Evolutionary conservation across 2,797 vertebrate genomes (phyloP), one percentile per base, ranked within the genome.

Genomic region (Capromys pilorides): DNA sequence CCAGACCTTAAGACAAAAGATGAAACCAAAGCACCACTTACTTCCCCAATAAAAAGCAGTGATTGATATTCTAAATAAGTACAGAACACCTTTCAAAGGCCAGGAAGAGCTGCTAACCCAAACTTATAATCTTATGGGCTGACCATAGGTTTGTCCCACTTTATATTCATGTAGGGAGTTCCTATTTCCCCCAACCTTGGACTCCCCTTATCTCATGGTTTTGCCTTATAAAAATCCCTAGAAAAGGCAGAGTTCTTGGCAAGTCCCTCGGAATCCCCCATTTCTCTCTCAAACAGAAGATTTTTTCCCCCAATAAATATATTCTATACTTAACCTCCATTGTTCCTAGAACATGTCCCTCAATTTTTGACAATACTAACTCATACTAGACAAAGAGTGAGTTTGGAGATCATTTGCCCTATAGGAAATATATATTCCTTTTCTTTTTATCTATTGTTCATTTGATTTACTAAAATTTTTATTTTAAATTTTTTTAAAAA

Each of bases 401-500:
- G 28, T 66, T 66, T 28, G 28, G 28, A 64, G 28, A 12, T 64
- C 26, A 28, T 64, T 64, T 64, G 26, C 62, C 62, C 62, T 64
- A 5, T 31, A 64, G 13, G 11, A 31, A 31, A 3, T 13, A 31
- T 81, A 10, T 54, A 41, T 61, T 83, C 71, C 83, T 79, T 45
- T 45, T 13, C 28, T 89, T 94, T 86, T 88, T 59, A 73, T 45
- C 78, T 73, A 54, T 67, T 92, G 4, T 26, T 84, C 64, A 57
- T 88, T 95, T 54, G 19, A 92, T 14, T 86, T 54, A 8, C 41
- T 92, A 79, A 94, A 7, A 80, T 73, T 88, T 88, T 88, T 45
- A 66, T 49, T 79, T 95, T 66, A 33, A 67, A 66, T 71, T 91
- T 90, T 95, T 61, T 73, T 49, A 88, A 49, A 92, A 84, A 31